Evolutionary conservation across 2,797 vertebrate genomes (phyloP).

Genomic region (Xenentodon cancila): DNA sequence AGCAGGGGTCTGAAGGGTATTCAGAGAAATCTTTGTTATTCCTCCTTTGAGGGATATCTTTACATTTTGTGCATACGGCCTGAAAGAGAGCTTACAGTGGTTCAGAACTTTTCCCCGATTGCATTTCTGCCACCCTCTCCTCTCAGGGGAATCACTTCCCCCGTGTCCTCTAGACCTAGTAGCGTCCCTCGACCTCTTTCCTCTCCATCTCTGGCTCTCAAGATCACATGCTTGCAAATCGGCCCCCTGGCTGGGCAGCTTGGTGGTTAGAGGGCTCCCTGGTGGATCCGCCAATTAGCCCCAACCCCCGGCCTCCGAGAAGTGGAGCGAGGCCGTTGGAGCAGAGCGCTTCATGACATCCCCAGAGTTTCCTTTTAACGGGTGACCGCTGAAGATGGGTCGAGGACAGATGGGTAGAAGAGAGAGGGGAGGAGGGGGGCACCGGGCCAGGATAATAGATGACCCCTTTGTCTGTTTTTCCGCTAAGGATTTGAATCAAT

Average conservation of each 20-base stretch:
- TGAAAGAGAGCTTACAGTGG: constrained; percentile 30
- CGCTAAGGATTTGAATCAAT: constrained; percentile 69
- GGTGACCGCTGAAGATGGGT: constrained; percentile 69
- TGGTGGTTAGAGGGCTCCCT: constrained; percentile 68
- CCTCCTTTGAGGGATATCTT: constrained; percentile 23
- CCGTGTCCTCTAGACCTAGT: constrained; percentile 51
- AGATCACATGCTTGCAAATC: constrained; percentile 74
- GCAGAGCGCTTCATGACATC: constrained; percentile 54
- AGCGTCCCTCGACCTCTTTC: constrained; percentile 11
- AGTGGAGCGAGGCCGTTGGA: constrained; percentile 62
- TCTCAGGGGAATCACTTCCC: constrained; percentile 53
- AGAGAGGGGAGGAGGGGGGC: constrained; percentile 1
- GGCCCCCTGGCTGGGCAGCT: constrained; percentile 45
- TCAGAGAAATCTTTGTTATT: constrained; percentile 38
- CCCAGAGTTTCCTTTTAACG: constrained; percentile 67
- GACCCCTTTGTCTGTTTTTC: constrained; percentile 67
- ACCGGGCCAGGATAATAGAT: constrained; percentile 63
- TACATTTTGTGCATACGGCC: constrained; percentile 15
- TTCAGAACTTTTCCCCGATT: constrained; percentile 50
- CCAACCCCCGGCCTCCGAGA: constrained; percentile 60
- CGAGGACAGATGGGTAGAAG: constrained; percentile 46
- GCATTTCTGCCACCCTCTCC: constrained; percentile 49
- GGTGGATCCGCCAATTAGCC: constrained; percentile 80
- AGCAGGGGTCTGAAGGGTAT: constrained; percentile 3
- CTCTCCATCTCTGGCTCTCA: constrained; percentile 34